Evolutionary conservation across 2,888 invertebrate species (phyloP).

Genomic region (Gnatocerus cornutus): DNA sequence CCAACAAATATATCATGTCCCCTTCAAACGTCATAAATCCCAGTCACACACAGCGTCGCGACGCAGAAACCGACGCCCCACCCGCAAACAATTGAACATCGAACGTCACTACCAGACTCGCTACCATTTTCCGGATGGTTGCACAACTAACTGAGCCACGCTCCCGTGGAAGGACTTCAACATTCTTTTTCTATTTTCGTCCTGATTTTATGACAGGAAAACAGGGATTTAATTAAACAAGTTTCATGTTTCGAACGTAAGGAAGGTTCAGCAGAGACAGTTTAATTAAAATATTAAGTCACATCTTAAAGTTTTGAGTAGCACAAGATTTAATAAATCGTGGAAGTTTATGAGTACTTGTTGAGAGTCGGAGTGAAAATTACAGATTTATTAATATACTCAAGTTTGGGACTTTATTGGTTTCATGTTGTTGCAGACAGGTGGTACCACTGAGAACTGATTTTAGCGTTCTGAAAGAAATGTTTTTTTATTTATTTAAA

Average conservation of each 20-base stretch:
- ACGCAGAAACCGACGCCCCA: slow-evolving; percentile 54
- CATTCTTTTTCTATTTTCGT: slow-evolving; percentile 6
- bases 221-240: not conserved
- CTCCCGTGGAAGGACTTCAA: slow-evolving; percentile 22
- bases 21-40: slow-evolving; percentile 67
- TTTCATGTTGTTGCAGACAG: too few species aligned
- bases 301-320: not conserved
- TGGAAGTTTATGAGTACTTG: too few species aligned
- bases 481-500: too few species aligned
- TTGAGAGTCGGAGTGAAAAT: too few species aligned
- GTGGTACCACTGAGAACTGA: too few species aligned
- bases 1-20: slow-evolving; percentile 66
- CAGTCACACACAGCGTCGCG: slow-evolving; percentile 65
- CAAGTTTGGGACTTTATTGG: too few species aligned
- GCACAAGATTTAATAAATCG: too few species aligned
- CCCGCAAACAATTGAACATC: slow-evolving; percentile 67
- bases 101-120: slow-evolving; percentile 69
- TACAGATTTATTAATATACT: too few species aligned
- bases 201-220: not conserved
- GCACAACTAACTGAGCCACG: slow-evolving; percentile 55
- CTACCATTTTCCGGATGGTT: slow-evolving; percentile 70
- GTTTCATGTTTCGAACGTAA: not conserved
- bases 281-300: slow-evolving; percentile 2
- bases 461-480: too few species aligned
- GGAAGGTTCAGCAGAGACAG: not conserved